Percentiles rank a stretch among this genome's conserved stretches.
phyloP scores from a whole-genome alignment of 2,797 vertebrate species.

The Dipus sagitta region DNA sequence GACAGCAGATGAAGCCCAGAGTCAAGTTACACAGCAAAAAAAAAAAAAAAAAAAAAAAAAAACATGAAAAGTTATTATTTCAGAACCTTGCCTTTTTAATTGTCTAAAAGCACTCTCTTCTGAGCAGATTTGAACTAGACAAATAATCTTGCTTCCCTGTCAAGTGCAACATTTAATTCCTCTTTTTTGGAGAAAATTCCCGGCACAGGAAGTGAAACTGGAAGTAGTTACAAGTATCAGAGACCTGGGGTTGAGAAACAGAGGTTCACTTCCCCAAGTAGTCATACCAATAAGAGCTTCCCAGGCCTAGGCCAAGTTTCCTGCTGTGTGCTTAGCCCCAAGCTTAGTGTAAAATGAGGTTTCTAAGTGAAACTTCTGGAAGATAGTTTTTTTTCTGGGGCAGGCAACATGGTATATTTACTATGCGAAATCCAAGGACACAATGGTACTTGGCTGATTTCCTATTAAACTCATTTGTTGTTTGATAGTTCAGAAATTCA shows the following conservation, averaged over 20 bases:
- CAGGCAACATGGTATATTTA: background rate
- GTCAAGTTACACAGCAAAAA: background rate
- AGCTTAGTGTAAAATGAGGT: background rate
- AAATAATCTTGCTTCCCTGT: conserved; percentile 27
- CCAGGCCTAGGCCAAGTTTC: background rate
- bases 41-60: too few species aligned
- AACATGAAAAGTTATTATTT: conserved; percentile 14
- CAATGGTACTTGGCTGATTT: conserved; percentile 15
- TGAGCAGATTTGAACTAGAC: conserved; percentile 25
- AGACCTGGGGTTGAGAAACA: conserved; percentile 22
- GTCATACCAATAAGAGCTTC: background rate
- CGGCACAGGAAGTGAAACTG: conserved; percentile 72
- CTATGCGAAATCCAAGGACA: background rate
- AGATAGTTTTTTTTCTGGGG: conserved; percentile 15
- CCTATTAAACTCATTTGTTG: background rate
- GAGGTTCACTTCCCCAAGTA: background rate
- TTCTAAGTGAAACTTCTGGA: conserved; percentile 2
- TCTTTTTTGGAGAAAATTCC: background rate
- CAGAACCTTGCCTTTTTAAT: background rate
- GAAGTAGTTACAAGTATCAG: conserved; percentile 52
- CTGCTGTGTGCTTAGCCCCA: background rate
- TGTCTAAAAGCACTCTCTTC: background rate
- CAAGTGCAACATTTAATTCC: conserved; percentile 7
- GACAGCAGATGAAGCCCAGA: background rate
- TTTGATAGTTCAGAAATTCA: conserved; percentile 27